phyloP scores from a whole-genome alignment of 1,140 invertebrate genomes.

The Zaprionus inermis region DNA sequence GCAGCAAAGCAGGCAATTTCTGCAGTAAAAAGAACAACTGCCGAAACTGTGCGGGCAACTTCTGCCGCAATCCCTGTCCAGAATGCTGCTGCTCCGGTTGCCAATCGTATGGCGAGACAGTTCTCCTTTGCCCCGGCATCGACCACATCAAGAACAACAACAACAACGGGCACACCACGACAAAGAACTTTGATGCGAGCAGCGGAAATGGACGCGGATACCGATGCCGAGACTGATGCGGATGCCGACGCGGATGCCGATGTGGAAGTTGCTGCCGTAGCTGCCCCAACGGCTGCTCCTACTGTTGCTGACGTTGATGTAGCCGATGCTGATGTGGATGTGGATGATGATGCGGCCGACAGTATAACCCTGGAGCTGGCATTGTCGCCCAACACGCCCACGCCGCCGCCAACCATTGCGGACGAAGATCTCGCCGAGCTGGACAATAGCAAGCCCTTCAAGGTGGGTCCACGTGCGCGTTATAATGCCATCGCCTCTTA shows the following conservation, averaged over 20 bases:
- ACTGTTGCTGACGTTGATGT: conserved; percentile 45
- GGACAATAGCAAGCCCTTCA: conserved; percentile 75
- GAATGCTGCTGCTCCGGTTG: background rate
- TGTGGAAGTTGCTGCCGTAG: background rate
- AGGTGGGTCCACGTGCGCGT: conserved; percentile 45
- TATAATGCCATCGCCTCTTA: background rate
- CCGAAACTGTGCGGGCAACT: conserved; percentile 15
- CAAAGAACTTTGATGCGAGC: conserved; percentile 68
- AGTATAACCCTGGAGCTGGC: conserved; percentile 72
- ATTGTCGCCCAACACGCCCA: conserved; percentile 64
- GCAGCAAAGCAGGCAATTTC: conserved; percentile 42
- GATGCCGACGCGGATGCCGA: conserved; percentile 35
- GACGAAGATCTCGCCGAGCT: conserved; percentile 66
- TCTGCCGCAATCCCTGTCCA: background rate
- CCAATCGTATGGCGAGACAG: background rate
- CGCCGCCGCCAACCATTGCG: conserved; percentile 63
- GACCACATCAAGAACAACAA: conserved; percentile 34
- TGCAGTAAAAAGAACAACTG: conserved; percentile 46
- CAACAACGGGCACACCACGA: conserved; percentile 38
- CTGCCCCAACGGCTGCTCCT: conserved; percentile 15
- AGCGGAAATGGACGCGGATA: conserved; percentile 66
- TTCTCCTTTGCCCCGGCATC: background rate
- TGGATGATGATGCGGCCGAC: conserved; percentile 69
- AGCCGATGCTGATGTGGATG: conserved; percentile 46
- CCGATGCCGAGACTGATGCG: conserved; percentile 62